Conservation (phyloP, 2,113 vertebrate genomes). For the Dissostichus mawsoni region DNA sequence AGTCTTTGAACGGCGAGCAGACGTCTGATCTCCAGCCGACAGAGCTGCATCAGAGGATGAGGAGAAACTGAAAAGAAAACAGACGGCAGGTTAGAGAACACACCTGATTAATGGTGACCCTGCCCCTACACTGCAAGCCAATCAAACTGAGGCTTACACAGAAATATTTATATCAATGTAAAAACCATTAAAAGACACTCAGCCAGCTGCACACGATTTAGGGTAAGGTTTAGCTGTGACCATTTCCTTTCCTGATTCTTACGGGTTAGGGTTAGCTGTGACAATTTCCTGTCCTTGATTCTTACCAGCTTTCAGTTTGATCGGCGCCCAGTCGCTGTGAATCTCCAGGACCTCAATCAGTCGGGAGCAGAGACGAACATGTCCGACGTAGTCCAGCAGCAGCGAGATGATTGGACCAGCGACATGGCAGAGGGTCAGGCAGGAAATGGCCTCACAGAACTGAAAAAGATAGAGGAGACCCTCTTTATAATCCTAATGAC, state of each 20-base stretch:
- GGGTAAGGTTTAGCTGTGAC: background rate
- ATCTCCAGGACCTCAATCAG: slow-evolving; percentile 89
- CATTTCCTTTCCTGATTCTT: slow-evolving; percentile 12
- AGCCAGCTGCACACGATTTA: too few species aligned
- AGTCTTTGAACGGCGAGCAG: slow-evolving; percentile 84
- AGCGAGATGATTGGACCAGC: slow-evolving; percentile 87
- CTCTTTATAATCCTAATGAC: background rate
- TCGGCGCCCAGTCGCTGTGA: slow-evolving; percentile 84
- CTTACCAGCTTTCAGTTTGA: slow-evolving; percentile 56
- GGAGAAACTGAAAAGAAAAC: slow-evolving; percentile 83
- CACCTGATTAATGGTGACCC: background rate
- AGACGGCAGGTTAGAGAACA: background rate
- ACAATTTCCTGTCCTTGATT: background rate
- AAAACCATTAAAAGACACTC: too few species aligned
- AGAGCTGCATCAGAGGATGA: slow-evolving; percentile 89
- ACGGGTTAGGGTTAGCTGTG: slow-evolving; percentile 15
- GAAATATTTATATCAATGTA: background rate
- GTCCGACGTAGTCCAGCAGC: slow-evolving; percentile 91
- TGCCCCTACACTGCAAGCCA: background rate
- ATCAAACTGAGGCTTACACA: background rate
- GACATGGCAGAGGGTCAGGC: slow-evolving; percentile 80
- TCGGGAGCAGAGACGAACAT: slow-evolving; percentile 86
- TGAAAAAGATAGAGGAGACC: slow-evolving; percentile 57
- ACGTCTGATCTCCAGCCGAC: slow-evolving; percentile 86
- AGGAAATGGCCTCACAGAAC: slow-evolving; percentile 92